Base-by-base conservation (phyloP, 2,797 vertebrate species). In the Oreochromis mossambicus region DNA sequence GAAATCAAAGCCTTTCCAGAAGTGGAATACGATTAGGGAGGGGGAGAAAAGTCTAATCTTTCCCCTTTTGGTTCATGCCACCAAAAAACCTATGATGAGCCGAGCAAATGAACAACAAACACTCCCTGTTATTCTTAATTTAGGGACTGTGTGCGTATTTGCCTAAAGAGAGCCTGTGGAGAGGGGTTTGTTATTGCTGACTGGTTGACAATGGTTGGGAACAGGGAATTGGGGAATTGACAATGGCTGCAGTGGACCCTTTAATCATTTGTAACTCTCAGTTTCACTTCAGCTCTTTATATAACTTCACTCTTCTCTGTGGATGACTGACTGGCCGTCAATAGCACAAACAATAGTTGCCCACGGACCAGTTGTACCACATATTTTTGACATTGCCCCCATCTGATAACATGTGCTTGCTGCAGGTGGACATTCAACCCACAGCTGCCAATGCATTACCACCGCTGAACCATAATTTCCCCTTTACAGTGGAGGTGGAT, bases 1-100 rank as follows among this genome's bases (percentile, higher is more conserved):
- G 91, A 94, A 95, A 95, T 95, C 93, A 93, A 93, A 95, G 93
- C 92, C 86, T 89, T 94, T 91, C 91, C 90, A 90, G 91, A 90
- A 90, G 89, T 82, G 90, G 87, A 91, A 93, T 87, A 90, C 36
- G 83, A 95, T 94, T 92, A 92, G 75, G 70, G 81, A 80, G 79
- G 80, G 78, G 80, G 52, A 34, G 61, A 46, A 50, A 80, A 78
- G 21, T 82, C 82, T 83, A 84, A 90, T 88, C 77, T 58, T 34
- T 43, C 73, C 78, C 83, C 43, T 61, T 63, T 79, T 63, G 50
- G 86, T 92, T 91, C 52, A 87, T 48, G 86, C 87, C 92, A 92
- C 91, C 92, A 93, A 91, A 77, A 78, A 81, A 78, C 76, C 81
- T 77, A 41, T 5, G 4, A 84, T 38, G 61, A 68, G 75, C 46